phyloP scores from a whole-genome alignment of 2,888 invertebrate genomes.

The Drosophila silvestris region DNA sequence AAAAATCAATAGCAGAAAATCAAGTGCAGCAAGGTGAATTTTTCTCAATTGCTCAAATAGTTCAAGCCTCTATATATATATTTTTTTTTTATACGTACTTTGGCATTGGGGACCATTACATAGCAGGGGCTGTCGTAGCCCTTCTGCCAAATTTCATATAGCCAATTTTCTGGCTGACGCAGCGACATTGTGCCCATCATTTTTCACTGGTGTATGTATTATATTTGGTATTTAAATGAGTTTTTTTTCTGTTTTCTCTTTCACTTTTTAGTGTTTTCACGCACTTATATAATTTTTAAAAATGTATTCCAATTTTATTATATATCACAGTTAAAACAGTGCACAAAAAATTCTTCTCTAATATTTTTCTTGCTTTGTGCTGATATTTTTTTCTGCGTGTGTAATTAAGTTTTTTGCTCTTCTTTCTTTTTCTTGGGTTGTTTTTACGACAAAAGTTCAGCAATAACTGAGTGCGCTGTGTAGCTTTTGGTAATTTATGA shows the following conservation, averaged over 20 bases:
- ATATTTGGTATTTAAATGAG: constrained; percentile 7
- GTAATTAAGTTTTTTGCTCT: not conserved
- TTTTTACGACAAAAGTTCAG: constrained; percentile 79
- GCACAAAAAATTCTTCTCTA: constrained; percentile 2
- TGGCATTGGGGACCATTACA: constrained; percentile 89
- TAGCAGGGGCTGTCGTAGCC: constrained; percentile 89
- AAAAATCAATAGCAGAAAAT: constrained; percentile 50
- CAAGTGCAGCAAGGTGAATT: constrained; percentile 53
- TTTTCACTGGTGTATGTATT: constrained; percentile 27
- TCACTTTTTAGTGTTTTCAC: constrained; percentile 27
- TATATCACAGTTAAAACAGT: constrained; percentile 29
- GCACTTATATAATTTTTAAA: constrained; percentile 35
- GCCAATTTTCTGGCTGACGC: constrained; percentile 86
- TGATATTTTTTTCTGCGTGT: constrained; percentile 25
- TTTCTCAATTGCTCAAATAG: constrained; percentile 9
- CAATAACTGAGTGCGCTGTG: constrained; percentile 77
- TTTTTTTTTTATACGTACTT: constrained; percentile 86
- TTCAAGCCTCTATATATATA: not conserved
- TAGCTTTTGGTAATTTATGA: constrained; percentile 72
- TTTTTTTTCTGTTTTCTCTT: constrained; percentile 10
- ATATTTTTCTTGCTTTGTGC: constrained; percentile 34
- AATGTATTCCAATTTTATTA: constrained; percentile 39
- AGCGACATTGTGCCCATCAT: constrained; percentile 85
- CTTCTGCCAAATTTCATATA: constrained; percentile 89
- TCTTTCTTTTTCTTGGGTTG: constrained; percentile 41